A percentile compares a stretch with the other conserved stretches of the same genome.
Conservation (phyloP, 2,888 invertebrate species). For the Schizaphis graminum region DNA sequence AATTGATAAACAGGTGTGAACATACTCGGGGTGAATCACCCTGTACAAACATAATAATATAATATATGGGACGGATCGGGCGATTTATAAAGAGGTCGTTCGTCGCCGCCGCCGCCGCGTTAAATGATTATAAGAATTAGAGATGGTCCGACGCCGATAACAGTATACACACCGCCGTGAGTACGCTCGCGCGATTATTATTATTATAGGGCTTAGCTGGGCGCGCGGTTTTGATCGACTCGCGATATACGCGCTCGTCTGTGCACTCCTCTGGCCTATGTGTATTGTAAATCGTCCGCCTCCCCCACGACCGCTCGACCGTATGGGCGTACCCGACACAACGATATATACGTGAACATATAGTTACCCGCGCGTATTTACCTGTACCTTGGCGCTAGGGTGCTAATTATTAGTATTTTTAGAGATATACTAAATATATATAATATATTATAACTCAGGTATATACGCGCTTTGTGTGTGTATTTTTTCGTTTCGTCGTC, state of each 20-base stretch:
- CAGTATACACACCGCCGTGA: not conserved
- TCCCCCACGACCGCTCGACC: not conserved
- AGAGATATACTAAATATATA: not conserved
- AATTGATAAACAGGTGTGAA: too few species aligned
- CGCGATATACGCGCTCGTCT: not conserved
- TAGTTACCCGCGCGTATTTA: not conserved
- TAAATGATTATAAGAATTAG: conserved; percentile 55
- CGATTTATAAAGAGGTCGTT: conserved; percentile 53
- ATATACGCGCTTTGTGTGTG: not conserved
- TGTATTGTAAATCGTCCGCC: not conserved
- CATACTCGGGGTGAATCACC: too few species aligned
- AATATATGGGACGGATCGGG: not conserved
- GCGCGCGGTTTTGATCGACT: conserved; percentile 34
- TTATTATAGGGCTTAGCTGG: conserved; percentile 24
- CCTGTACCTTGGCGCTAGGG: conserved; percentile 36
- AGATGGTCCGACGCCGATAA: conserved; percentile 58
- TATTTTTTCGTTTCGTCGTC: not conserved
- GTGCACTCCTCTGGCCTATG: not conserved
- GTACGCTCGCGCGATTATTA: conserved; percentile 29
- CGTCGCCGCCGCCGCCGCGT: conserved; percentile 26
- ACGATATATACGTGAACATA: not conserved
- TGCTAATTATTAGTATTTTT: conserved; percentile 47
- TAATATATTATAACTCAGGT: not conserved
- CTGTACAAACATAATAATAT: not conserved
- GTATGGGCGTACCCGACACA: conserved; percentile 26